phyloP scores from a whole-genome alignment of 2,797 vertebrate genomes.

The Dryobates pubescens region DNA sequence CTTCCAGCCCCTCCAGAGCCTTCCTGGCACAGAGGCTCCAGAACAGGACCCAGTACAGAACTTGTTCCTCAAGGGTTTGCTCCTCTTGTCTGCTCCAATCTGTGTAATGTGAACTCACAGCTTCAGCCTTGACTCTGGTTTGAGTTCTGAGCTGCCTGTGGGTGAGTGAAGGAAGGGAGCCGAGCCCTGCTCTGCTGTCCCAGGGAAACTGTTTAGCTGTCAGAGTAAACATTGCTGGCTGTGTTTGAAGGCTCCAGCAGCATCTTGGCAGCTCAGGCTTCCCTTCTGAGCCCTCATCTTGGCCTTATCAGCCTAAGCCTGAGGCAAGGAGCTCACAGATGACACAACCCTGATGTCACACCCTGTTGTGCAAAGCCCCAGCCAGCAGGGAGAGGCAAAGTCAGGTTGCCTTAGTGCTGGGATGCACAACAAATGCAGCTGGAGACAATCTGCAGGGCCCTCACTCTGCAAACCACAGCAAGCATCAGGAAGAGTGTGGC shows the following conservation, averaged over 20 bases:
- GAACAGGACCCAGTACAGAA: no score
- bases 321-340: slow-evolving; percentile 4
- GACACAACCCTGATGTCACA: slow-evolving; percentile 57
- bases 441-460: slow-evolving; percentile 65
- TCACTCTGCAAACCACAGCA: slow-evolving; percentile 27
- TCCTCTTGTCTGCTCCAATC: neutral
- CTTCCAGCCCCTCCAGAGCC: no score
- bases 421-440: slow-evolving; percentile 70
- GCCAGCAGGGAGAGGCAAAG: neutral
- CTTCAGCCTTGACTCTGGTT: no score
- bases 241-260: neutral
- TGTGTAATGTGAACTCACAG: no score
- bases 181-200: no score
- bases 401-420: slow-evolving; percentile 44
- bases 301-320: neutral
- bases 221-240: neutral
- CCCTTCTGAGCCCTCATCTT: slow-evolving; percentile 2
- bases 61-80: neutral
- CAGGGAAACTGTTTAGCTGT: no score
- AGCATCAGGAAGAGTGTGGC: no score
- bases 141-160: no score
- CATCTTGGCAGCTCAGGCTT: neutral
- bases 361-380: neutral
- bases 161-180: no score
- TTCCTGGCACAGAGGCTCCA: no score